Percentiles rank a stretch among this genome's conserved stretches.
These are phyloP conservation scores for Prunella strophiata DNA, from an alignment of 2,797 vertebrate species.

Conservation along the genomic window DNA sequence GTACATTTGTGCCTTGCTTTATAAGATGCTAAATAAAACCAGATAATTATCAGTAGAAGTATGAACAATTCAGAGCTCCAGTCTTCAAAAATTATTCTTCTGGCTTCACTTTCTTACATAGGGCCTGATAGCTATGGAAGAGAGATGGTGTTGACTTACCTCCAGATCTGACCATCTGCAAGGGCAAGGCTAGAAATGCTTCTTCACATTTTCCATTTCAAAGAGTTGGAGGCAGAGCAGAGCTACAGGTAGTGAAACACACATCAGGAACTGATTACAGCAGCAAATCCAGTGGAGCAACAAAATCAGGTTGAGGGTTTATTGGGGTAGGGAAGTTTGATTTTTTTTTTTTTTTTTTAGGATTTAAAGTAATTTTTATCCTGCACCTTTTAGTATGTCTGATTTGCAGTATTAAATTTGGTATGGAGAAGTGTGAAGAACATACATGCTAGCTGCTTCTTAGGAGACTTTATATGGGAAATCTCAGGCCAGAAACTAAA, in stretches of 20 bases:
- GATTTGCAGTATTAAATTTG: neutral
- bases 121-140: neutral
- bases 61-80: slow-evolving; percentile 33
- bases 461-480: neutral
- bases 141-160: neutral
- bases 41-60: slow-evolving; percentile 54
- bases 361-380: neutral
- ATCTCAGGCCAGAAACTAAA: neutral
- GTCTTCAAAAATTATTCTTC: slow-evolving; percentile 48
- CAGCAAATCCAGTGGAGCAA: neutral
- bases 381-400: neutral
- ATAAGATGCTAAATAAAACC: slow-evolving; percentile 48
- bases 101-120: slow-evolving; percentile 8
- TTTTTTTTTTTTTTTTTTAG: neutral
- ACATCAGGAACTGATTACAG: neutral
- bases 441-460: neutral
- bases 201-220: neutral
- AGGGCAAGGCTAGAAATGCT: neutral
- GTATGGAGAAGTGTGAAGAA: neutral
- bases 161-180: neutral
- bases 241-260: neutral
- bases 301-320: neutral
- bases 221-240: neutral
- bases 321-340: neutral
- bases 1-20: slow-evolving; percentile 72